Base-by-base conservation (phyloP, 2,113 vertebrate species). In the Notechis scutatus region DNA sequence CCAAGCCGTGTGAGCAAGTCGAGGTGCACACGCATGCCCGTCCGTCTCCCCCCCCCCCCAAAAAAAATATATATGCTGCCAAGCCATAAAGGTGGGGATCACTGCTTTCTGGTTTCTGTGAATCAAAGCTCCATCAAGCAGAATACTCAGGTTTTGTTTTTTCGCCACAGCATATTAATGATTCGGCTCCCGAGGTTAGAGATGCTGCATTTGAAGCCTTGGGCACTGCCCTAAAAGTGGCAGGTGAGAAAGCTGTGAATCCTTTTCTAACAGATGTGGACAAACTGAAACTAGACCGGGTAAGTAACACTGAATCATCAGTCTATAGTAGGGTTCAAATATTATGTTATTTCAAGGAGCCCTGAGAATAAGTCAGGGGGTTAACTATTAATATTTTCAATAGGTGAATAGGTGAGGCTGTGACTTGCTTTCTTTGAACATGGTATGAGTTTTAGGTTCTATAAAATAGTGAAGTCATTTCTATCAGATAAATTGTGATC, bases 201-300 rank as follows among this genome's bases (percentile, higher is more conserved):
- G 99, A 99, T 94, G 99, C 99, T 92, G 99, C 99, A 1, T 99
- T 99, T 96, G 99, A 99, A 96, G 99, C 99, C 18, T 88, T 99
- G 93, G 99, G 99, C 15, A 99, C 98, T 5, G 99, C 99, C 93
- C 98, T 99, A 98, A 99, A 99, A 95, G 99, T 99, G 87, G 98
- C 99, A 93, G 99, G 99, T 90, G 99, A 99, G 96, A 99, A 98
- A 96, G 98, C 98, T 21, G 99, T 99, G 87, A 99, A 99, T 95
- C 98, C 99, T 24, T 99, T 99, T 95, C 97, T 99, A 90, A 85
- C 97, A 87, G 99, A 99, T 95, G 96, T 99, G 94, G 99, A 99
- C 95, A 99, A 99, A 96, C 97, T 99, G 87, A 99, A 99, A 95
- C 98, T 99, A 91, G 99, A 99, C 91, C 98, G 98, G 97, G 99